Evolutionary conservation across 2,888 invertebrate species (phyloP), one percentile per base, ranked within the genome.

Genomic region (Aleiodes leptofemur): DNA sequence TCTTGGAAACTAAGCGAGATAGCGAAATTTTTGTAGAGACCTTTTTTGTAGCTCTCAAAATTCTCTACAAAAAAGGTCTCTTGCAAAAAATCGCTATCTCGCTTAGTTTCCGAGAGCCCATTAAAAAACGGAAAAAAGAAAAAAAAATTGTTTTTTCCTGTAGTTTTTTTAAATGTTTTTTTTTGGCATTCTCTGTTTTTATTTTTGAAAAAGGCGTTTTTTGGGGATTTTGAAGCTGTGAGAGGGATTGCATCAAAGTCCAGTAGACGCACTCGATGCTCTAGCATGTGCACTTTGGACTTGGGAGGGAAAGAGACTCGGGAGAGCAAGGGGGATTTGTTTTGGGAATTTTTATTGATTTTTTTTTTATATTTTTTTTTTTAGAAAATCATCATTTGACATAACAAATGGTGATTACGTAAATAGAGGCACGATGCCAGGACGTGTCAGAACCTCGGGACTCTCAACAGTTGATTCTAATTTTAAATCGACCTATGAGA

Each of bases 321-420:
- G 23, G 4, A n/a, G 16, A 64, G 9, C n/a, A 23, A 11, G 64
- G 64, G 38, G 64, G 4, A 13, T 64, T 61, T 55, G 55, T 55
- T 55, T 55, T 55, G 16, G 55, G 16, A 16, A 55, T 13, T 55
- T 55, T 16, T 51, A n/a, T 56, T 16, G 9, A 11, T 56, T 56
- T 56, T 56, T 1, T 16, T 51, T 51, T 51, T 51, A 8, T 51
- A 3, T 16, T 57, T 11, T 16, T 61, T 38, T 50, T 6, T 51
- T 57, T 69, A 13, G 11, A 53, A 59, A 66, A 71, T 70, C 76
- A 71, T 72, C 76, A 76, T 73, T 77, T 81, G 82, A 80, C 80
- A 78, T 76, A 78, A 64, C 43, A 43, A 9, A 79, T 77, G 69
- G 75, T 72, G 73, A 57, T 69, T 56, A 73, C 56, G 68, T 48